Percentiles rank a stretch among this genome's conserved stretches.
Evolutionary conservation across 2,113 vertebrate genomes (phyloP).

Genomic region (Chamaetylas fuelleborni): DNA sequence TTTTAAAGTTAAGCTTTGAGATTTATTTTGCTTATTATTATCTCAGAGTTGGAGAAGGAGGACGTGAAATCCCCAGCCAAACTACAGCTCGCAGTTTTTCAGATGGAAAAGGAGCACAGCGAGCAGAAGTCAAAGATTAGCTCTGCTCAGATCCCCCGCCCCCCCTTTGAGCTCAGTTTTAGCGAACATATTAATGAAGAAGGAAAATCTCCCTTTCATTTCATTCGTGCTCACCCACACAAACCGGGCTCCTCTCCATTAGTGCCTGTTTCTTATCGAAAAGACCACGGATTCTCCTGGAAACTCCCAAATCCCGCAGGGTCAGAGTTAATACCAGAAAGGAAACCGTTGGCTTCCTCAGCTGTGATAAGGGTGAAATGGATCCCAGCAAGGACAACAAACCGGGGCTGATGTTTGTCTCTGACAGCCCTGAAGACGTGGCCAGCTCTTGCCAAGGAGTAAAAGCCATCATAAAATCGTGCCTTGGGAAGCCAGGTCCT

Average conservation of each 20-base stretch:
- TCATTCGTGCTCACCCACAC: neutral
- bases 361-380: constrained; percentile 49
- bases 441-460: constrained; percentile 2
- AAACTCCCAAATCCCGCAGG: constrained; percentile 48
- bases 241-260: constrained; percentile 27
- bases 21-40: neutral
- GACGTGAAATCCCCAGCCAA: neutral
- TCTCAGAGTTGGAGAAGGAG: neutral
- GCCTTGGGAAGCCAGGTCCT: neutral
- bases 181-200: constrained; percentile 21
- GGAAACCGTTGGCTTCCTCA: constrained; percentile 62
- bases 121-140: constrained; percentile 24
- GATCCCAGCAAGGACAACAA: constrained; percentile 47
- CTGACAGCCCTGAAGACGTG: constrained; percentile 16
- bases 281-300: constrained; percentile 35
- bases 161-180: neutral
- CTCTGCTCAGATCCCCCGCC: neutral
- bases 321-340: constrained; percentile 39
- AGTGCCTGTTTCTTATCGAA: constrained; percentile 40
- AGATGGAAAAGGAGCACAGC: neutral
- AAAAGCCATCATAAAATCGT: neutral
- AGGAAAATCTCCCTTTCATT: neutral
- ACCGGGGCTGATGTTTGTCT: constrained; percentile 13
- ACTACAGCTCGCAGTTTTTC: neutral
- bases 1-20: neutral